Evolutionary conservation across 1,140 invertebrate genomes (phyloP).

Genomic region (Neotoxoptera formosana): DNA sequence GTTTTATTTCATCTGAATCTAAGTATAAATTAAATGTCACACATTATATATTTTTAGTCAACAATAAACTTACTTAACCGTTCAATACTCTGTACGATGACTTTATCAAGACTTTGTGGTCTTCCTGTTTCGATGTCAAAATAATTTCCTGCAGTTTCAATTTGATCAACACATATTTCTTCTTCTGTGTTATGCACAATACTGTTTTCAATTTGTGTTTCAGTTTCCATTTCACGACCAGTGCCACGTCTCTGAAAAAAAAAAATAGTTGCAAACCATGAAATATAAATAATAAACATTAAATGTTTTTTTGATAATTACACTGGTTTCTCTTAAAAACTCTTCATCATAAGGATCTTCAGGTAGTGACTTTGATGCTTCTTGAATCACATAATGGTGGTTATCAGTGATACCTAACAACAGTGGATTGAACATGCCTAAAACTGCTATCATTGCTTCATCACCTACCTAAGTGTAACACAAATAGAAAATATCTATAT

Average conservation of each 20-base stretch:
- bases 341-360: conserved; percentile 94
- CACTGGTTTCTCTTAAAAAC: conserved; percentile 87
- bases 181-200: conserved; percentile 46
- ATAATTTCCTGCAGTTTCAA: conserved; percentile 56
- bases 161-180: conserved; percentile 56
- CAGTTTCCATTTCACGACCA: conserved; percentile 53
- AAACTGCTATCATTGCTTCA: conserved; percentile 89
- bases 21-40: conserved; percentile 44
- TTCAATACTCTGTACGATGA: conserved; percentile 58
- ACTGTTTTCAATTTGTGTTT: conserved; percentile 40
- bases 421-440: conserved; percentile 89
- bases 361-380: conserved; percentile 79
- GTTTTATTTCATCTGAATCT: conserved; percentile 85
- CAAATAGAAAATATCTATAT: neutral
- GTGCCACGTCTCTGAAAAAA: conserved; percentile 45
- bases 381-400: conserved; percentile 77
- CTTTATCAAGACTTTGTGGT: conserved; percentile 55
- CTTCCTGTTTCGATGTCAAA: conserved; percentile 50
- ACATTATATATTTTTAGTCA: neutral
- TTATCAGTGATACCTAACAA: conserved; percentile 83
- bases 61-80: conserved; percentile 43
- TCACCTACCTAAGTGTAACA: conserved; percentile 78
- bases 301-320: conserved; percentile 63
- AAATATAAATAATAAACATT: neutral
- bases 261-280: neutral